Conservation (phyloP, 1,140 invertebrate genomes). For the Macrobrachium nipponense region DNA sequence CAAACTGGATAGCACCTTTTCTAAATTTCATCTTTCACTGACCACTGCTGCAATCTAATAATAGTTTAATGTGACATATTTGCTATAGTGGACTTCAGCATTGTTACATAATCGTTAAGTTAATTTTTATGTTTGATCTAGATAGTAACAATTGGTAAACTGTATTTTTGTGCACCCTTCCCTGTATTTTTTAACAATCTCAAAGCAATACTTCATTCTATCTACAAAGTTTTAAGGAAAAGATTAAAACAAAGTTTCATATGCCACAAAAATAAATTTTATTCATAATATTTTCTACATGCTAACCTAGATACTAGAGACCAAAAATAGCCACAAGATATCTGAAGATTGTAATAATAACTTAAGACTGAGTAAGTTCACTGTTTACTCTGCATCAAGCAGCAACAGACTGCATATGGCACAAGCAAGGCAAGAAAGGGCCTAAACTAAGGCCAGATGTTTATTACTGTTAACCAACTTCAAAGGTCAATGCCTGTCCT, state of each 20-base stretch:
- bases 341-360: conserved; percentile 51
- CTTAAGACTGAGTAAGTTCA: conserved; percentile 50
- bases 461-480: conserved; percentile 6
- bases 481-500: no score
- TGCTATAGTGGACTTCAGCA: no score
- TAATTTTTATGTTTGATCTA: no score
- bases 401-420: conserved; percentile 49
- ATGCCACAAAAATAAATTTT: conserved; percentile 58
- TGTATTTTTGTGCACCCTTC: no score
- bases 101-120: no score
- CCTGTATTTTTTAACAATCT: no score
- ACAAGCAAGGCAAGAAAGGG: conserved; percentile 31
- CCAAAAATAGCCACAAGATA: conserved; percentile 57
- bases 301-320: conserved; percentile 54
- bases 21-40: no score
- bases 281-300: conserved; percentile 57
- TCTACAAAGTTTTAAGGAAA: neutral
- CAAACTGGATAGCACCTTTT: no score
- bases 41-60: no score
- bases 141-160: no score
- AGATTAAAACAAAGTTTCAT: conserved; percentile 30
- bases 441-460: conserved; percentile 4
- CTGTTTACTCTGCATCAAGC: conserved; percentile 19
- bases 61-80: no score
- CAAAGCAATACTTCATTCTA: no score